Percentiles rank a stretch among this genome's conserved stretches.
Evolutionary conservation across 2,113 vertebrate genomes (phyloP).

Genomic region (Miniopterus natalensis): DNA sequence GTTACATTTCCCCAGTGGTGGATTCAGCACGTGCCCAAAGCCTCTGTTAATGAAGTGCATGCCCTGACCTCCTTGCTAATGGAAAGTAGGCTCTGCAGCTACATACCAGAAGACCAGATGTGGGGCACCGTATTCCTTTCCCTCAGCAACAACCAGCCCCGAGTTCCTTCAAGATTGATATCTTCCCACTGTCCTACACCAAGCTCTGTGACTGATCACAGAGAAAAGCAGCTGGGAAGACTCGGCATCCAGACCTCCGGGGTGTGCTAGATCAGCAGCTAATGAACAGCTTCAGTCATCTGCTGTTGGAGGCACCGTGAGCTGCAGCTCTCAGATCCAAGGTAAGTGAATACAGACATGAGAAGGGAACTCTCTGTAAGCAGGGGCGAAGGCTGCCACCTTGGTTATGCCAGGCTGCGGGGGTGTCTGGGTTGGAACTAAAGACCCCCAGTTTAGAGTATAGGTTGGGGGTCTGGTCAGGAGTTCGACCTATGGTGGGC

Average conservation of each 20-base stretch:
- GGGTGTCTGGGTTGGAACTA: background rate
- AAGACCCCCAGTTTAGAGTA: background rate
- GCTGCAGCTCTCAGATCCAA: background rate
- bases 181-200: background rate
- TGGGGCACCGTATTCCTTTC: background rate
- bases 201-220: background rate
- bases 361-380: background rate
- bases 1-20: background rate
- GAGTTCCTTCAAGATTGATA: background rate
- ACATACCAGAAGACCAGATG: background rate
- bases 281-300: background rate
- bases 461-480: background rate
- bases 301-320: background rate
- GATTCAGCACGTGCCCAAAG: background rate
- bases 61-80: background rate
- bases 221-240: constrained; percentile 32
- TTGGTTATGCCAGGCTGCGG: background rate
- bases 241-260: background rate
- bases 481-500: background rate
- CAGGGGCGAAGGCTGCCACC: background rate
- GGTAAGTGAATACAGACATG: background rate
- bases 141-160: background rate
- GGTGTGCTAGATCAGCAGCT: background rate
- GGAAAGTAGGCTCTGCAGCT: background rate
- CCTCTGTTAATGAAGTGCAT: background rate